phyloP scores from a whole-genome alignment of 2,797 vertebrate genomes.

The Lates japonicus region DNA sequence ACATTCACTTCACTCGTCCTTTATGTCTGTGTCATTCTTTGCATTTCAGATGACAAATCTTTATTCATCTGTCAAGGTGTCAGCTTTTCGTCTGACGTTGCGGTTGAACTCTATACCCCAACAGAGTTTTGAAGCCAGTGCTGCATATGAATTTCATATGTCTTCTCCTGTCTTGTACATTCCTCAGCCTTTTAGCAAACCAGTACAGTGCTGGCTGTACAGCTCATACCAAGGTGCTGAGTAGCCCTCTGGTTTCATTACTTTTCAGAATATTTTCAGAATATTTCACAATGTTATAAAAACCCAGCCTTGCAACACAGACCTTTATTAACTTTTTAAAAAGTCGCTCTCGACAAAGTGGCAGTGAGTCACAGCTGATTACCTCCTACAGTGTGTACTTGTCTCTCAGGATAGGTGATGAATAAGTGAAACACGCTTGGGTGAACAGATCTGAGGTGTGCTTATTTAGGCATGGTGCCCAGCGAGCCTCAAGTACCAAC shows the following conservation, averaged over 20 bases:
- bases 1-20: slow-evolving; percentile 34
- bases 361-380: slow-evolving; percentile 25
- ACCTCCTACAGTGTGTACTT: not conserved
- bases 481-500: slow-evolving; percentile 40
- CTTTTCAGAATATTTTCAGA: not conserved
- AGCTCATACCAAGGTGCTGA: slow-evolving; percentile 38
- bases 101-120: slow-evolving; percentile 65
- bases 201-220: not conserved
- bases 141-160: slow-evolving; percentile 71
- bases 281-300: slow-evolving; percentile 40
- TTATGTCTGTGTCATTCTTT: slow-evolving; percentile 55
- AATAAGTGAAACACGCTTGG: slow-evolving; percentile 25
- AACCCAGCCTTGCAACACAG: slow-evolving; percentile 7
- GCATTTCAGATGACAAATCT: slow-evolving; percentile 67
- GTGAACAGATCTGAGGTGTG: slow-evolving; percentile 28
- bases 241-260: slow-evolving; percentile 15
- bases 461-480: slow-evolving; percentile 55
- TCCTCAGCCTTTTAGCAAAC: slow-evolving; percentile 45
- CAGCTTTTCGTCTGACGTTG: slow-evolving; percentile 62
- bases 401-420: slow-evolving; percentile 34
- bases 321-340: slow-evolving; percentile 14
- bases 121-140: slow-evolving; percentile 36
- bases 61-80: slow-evolving; percentile 74
- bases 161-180: slow-evolving; percentile 54
- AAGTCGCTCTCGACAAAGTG: not conserved